Evolutionary conservation across 2,113 vertebrate species (phyloP), one percentile per base, ranked within the genome.

Genomic region (Dunckerocampus dactyliophorus): DNA sequence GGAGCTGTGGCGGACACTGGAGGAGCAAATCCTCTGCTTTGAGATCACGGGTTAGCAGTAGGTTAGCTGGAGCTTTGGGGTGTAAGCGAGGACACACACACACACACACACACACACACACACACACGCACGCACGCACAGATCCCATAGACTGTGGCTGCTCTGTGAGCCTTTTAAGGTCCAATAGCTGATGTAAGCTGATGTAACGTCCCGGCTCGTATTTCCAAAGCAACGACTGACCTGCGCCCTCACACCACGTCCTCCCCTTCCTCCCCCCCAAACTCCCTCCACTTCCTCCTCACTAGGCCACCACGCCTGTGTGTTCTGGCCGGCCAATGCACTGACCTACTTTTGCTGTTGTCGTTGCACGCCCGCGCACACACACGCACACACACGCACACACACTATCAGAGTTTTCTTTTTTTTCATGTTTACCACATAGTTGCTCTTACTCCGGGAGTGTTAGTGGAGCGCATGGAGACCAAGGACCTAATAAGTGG

Each of bases 341-440:
- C 79, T 89, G 85, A 91, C 88, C 89, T 89, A 90, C 88, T 89
- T 90, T 85, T 70, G 47, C 72, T 82, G 64, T 80, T 75, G 65
- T 81, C 59, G 63, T 80, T 75, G 68, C 68, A 0, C 54, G 49
- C 75, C 54, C 71, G 62, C 70, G 63, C 68, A 50, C 74, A 65
- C 22, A 65, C 59, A 50, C 58, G 55, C 58, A 72, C 75, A 54
- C 74, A n/a, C 51, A 60, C 48, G 42, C 43, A 49, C 69, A 75
- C 67, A 75, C 62, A n/a, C n/a, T n/a, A n/a, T n/a, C n/a, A 66
- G 42, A 55, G 66, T 64, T 72, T 62, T 46, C n/a, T n/a, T 60
- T 65, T n/a, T 61, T 49, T 45, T 57, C 72, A 34, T 66, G 66
- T 80, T 79, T 77, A 75, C 79, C 74, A 65, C 75, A 76, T 83